Conservation (phyloP, 2,797 vertebrate genomes). For the Anguilla anguilla region DNA sequence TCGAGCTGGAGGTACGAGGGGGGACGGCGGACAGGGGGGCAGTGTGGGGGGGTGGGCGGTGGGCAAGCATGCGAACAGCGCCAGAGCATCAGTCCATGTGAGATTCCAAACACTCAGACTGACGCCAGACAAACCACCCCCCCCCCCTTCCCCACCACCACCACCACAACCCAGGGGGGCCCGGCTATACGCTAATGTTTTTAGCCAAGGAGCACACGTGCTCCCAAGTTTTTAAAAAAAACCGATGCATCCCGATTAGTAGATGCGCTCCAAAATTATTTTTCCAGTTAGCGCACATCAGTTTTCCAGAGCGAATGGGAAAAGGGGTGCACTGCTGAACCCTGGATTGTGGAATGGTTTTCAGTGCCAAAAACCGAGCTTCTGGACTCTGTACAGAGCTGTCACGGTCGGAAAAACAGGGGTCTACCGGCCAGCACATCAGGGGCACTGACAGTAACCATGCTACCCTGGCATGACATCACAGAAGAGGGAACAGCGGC, state of each 20-base stretch:
- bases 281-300: too few species aligned
- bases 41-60: not conserved
- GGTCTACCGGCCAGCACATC: not conserved
- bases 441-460: not conserved
- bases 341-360: not conserved
- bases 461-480: not conserved
- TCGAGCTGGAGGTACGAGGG: slow-evolving; percentile 87
- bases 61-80: not conserved
- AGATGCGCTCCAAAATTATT: too few species aligned
- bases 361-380: not conserved
- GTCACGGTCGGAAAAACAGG: not conserved
- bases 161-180: not conserved
- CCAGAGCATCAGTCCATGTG: not conserved
- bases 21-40: slow-evolving; percentile 33
- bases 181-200: not conserved
- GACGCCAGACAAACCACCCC: slow-evolving; percentile 1
- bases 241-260: too few species aligned
- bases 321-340: too few species aligned
- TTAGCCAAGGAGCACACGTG: not conserved
- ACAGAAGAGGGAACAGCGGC: not conserved
- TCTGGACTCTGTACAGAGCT: not conserved
- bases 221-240: too few species aligned
- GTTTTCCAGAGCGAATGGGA: too few species aligned
- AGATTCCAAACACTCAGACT: not conserved
- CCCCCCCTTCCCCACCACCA: too few species aligned